Conservation (phyloP, 2,797 vertebrate genomes). For the Nannoperca australis region DNA sequence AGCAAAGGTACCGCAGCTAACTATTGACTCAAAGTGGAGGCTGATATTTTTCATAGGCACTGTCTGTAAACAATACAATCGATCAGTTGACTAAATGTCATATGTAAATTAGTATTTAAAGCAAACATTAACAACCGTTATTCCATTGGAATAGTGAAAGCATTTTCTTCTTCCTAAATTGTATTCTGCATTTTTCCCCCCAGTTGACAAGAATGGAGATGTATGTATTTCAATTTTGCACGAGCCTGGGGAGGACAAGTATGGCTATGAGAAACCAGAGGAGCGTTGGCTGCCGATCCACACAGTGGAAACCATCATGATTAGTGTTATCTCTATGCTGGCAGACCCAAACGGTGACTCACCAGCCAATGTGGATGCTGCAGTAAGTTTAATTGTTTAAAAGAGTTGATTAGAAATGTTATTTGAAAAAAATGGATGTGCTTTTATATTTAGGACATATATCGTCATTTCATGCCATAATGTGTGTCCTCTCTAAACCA, state of each 20-base stretch:
- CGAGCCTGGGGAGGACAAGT: constrained; percentile 99
- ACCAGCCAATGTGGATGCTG: constrained; percentile 98
- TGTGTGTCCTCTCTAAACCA: background rate
- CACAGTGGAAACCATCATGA: constrained; percentile 99
- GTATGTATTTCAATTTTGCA: constrained; percentile 99
- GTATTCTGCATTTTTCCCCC: constrained; percentile 22
- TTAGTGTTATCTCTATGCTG: constrained; percentile 99
- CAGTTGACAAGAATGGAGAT: constrained; percentile 99
- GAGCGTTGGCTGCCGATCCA: constrained; percentile 99
- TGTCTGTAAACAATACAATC: background rate
- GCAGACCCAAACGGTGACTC: constrained; percentile 99
- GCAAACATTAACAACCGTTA: background rate
- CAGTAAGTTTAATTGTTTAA: constrained; percentile 86
- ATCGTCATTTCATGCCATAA: background rate
- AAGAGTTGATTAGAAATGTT: constrained; percentile 1
- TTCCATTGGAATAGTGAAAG: background rate
- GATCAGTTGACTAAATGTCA: background rate
- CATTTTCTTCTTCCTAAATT: constrained; percentile 25
- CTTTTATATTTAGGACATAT: background rate
- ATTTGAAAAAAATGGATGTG: background rate
- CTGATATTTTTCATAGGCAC: background rate
- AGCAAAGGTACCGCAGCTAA: background rate
- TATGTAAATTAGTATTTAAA: background rate
- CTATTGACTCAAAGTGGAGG: background rate
- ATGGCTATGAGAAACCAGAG: constrained; percentile 98